Evolutionary conservation across 2,888 invertebrate genomes (phyloP).

Genomic region (Marasmarcha lunaedactyla): DNA sequence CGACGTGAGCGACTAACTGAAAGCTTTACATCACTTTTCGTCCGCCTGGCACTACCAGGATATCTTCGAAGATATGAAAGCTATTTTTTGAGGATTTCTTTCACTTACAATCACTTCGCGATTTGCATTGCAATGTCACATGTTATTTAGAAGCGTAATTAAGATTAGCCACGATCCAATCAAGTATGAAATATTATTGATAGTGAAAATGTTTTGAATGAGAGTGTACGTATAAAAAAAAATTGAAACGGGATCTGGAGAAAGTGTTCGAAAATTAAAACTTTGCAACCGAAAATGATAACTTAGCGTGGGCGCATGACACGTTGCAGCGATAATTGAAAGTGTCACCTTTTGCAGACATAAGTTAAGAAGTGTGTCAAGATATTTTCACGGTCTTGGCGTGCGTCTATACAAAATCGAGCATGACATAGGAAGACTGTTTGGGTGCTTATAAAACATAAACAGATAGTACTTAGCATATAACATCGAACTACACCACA

Average conservation of each 20-base stretch:
- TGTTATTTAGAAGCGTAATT: slow-evolving; percentile 45
- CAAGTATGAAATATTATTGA: slow-evolving; percentile 36
- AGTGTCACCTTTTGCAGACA: slow-evolving; percentile 55
- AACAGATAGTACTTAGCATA: too few relatives aligned
- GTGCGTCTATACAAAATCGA: slow-evolving; percentile 38
- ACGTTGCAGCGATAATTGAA: slow-evolving; percentile 59
- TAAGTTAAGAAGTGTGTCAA: slow-evolving; percentile 55
- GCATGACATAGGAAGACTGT: slow-evolving; percentile 24
- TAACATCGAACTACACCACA: too few relatives aligned
- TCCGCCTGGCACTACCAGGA: slow-evolving; percentile 62
- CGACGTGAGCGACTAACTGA: slow-evolving; percentile 52
- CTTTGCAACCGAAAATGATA: slow-evolving; percentile 46
- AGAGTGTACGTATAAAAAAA: slow-evolving; percentile 32
- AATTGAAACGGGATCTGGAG: slow-evolving; percentile 43
- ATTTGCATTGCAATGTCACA: slow-evolving; percentile 44
- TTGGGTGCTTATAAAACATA: too few relatives aligned
- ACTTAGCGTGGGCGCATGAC: slow-evolving; percentile 35
- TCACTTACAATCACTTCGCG: slow-evolving; percentile 27
- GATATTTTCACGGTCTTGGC: slow-evolving; percentile 55
- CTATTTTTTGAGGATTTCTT: slow-evolving; percentile 16
- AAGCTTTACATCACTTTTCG: slow-evolving; percentile 61
- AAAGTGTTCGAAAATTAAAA: slow-evolving; percentile 38
- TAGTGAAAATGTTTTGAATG: slow-evolving; percentile 47
- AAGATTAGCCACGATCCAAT: slow-evolving; percentile 42
- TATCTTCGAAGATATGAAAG: slow-evolving; percentile 34